phyloP scores from a whole-genome alignment of 2,797 vertebrate species.

The Synaphobranchus kaupii region DNA sequence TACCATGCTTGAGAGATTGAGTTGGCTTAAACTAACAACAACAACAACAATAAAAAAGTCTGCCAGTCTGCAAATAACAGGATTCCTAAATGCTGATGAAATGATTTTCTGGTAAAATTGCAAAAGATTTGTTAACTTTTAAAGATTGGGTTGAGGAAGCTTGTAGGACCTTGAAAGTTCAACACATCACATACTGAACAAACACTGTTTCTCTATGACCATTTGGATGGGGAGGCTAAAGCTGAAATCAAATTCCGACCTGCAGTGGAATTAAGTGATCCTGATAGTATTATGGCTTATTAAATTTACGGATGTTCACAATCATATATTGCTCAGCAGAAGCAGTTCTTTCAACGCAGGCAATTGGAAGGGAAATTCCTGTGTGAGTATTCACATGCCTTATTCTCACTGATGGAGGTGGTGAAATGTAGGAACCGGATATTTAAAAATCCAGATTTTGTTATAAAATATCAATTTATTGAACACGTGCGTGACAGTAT shows the following conservation, averaged over 20 bases:
- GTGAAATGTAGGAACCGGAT: neutral
- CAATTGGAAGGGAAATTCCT: neutral
- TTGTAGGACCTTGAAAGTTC: neutral
- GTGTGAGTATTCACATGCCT: neutral
- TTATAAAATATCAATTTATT: neutral
- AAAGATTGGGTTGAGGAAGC: neutral
- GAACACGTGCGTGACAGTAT: neutral
- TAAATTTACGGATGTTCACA: neutral
- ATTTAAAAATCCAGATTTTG: neutral
- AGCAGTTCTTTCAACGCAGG: neutral
- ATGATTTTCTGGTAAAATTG: neutral
- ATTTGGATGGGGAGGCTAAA: slow-evolving; percentile 2
- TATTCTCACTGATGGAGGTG: neutral
- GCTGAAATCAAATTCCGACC: neutral
- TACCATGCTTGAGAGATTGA: too few relatives aligned
- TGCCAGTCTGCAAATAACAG: too few relatives aligned
- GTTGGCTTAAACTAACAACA: too few relatives aligned
- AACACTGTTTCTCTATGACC: neutral
- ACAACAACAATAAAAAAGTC: too few relatives aligned
- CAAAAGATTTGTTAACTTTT: neutral
- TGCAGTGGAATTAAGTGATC: neutral
- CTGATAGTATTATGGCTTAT: neutral
- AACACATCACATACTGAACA: neutral
- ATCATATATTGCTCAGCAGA: neutral
- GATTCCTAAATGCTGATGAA: too few relatives aligned